These are phyloP conservation scores for Cyclophora albipunctata DNA, from an alignment of 2,888 invertebrate species.

Conservation along the genomic window DNA sequence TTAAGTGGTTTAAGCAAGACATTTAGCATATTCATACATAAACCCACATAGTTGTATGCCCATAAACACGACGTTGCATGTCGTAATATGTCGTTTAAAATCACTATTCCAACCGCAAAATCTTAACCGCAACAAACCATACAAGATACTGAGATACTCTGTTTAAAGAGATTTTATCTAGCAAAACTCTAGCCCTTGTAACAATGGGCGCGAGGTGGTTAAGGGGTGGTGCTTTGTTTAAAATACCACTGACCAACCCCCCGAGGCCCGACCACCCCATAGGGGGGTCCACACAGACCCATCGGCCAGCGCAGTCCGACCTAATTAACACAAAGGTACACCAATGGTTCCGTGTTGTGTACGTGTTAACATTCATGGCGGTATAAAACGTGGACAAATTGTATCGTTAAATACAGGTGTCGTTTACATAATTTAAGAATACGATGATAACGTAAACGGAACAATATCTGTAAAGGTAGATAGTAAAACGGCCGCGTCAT, in stretches of 20 bases:
- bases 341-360: conserved; percentile 14
- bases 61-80: no score
- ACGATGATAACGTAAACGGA: conserved; percentile 9
- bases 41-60: no score
- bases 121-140: no score
- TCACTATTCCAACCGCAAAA: no score
- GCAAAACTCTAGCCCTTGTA: conserved; percentile 1
- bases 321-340: conserved; percentile 22
- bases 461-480: conserved; percentile 1
- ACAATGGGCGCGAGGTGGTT: conserved; percentile 6
- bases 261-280: conserved; percentile 7
- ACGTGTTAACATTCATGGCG: conserved; percentile 21
- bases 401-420: conserved; percentile 14
- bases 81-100: no score
- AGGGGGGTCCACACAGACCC: conserved; percentile 12
- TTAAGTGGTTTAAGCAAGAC: no score
- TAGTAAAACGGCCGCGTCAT: background rate
- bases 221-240: conserved; percentile 16
- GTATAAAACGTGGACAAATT: conserved; percentile 23
- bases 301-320: conserved; percentile 13
- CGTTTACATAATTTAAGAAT: conserved; percentile 10
- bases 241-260: conserved; percentile 20
- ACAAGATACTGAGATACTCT: no score
- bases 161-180: no score
- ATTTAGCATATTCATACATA: no score